Evolutionary conservation across 2,797 vertebrate species (phyloP).

Genomic region (Acridotheres tristis): DNA sequence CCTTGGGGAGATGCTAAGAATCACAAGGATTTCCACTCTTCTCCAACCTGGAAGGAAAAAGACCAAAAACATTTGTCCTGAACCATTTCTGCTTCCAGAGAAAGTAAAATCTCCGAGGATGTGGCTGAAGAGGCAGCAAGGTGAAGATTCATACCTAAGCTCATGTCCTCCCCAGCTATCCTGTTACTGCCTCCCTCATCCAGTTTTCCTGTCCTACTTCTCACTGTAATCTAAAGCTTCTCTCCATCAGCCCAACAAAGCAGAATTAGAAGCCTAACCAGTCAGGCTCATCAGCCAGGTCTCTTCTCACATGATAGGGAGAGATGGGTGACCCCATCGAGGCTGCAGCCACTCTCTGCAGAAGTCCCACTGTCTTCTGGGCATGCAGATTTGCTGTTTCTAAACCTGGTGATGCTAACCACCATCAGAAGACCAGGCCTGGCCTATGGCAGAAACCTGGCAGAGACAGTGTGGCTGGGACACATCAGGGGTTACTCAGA

Average conservation of each 20-base stretch:
- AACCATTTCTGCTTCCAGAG: neutral
- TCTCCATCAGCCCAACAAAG: neutral
- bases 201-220: neutral
- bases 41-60: neutral
- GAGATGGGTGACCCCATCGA: neutral
- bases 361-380: neutral
- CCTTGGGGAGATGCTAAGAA: neutral
- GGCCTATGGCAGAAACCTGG: neutral
- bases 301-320: rapidly evolving
- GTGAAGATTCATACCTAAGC: neutral
- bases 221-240: neutral
- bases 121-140: neutral
- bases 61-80: rapidly evolving
- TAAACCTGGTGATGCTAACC: neutral
- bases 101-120: neutral
- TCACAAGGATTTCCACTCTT: neutral
- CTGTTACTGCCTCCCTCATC: neutral
- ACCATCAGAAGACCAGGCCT: neutral
- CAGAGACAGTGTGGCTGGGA: rapidly evolving
- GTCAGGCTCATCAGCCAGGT: neutral
- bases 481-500: neutral
- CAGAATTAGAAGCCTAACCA: neutral
- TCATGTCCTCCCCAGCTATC: neutral
- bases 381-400: neutral
- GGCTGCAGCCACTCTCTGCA: neutral